Conservation (phyloP, 2,113 vertebrate species). For the Thryonomys swinderianus region DNA sequence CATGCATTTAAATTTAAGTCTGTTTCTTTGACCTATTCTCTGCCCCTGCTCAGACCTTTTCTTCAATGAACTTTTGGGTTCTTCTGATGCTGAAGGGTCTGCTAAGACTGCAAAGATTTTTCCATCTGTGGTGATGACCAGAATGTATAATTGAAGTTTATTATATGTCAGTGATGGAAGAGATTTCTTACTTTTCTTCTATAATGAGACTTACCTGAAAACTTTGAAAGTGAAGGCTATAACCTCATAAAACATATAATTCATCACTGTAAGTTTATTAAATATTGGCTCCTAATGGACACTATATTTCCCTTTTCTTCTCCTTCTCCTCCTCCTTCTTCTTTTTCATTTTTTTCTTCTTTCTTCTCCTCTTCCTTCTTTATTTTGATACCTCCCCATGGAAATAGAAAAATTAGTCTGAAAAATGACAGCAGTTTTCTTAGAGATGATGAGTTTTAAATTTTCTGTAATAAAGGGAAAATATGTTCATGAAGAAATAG, state of each 20-base stretch:
- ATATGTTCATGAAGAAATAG: neutral
- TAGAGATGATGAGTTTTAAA: slow-evolving; percentile 37
- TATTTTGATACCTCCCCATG: neutral
- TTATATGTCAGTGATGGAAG: neutral
- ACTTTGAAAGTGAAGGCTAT: neutral
- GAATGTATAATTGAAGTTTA: neutral
- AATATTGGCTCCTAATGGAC: neutral
- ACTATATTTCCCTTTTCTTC: neutral
- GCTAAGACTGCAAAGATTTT: neutral
- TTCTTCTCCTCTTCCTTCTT: neutral
- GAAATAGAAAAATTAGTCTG: neutral
- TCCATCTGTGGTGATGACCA: neutral
- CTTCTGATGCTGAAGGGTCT: neutral
- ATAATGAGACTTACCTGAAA: neutral
- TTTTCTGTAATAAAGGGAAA: slow-evolving; percentile 2
- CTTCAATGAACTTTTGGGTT: neutral
- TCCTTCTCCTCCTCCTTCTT: too few relatives aligned
- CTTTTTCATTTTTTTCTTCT: too few relatives aligned
- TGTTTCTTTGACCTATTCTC: neutral
- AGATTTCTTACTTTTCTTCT: neutral
- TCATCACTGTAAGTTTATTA: neutral
- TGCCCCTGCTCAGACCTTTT: neutral
- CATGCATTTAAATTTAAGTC: neutral
- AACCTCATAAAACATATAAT: neutral
- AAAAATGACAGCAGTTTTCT: neutral